phyloP scores from a whole-genome alignment of 1,140 invertebrate genomes.

The Dufourea novaeangliae region DNA sequence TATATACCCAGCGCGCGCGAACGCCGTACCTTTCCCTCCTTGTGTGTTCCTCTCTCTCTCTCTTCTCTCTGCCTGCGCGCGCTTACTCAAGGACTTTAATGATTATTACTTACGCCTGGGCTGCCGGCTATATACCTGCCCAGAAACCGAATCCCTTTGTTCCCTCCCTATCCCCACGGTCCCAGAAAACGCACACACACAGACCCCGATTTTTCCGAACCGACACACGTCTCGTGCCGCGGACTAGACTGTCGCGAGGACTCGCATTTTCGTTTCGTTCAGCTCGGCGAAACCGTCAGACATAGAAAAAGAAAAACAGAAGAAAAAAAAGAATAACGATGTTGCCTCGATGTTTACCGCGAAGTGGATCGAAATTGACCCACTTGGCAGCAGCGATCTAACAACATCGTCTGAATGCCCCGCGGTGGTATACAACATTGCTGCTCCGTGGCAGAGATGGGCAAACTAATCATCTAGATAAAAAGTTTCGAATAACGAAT shows the following conservation, averaged over 20 bases:
- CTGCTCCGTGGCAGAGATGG: too few species aligned
- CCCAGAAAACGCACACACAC: background rate
- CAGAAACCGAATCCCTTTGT: conserved; percentile 42
- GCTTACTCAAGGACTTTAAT: conserved; percentile 51
- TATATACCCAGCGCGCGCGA: too few species aligned
- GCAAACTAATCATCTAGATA: too few species aligned
- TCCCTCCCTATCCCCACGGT: too few species aligned
- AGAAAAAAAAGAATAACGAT: background rate
- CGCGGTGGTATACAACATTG: too few species aligned
- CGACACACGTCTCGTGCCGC: background rate
- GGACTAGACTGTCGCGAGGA: background rate
- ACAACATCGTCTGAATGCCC: background rate
- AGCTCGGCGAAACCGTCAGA: background rate
- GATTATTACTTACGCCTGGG: conserved; percentile 37
- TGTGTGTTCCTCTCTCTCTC: too few species aligned
- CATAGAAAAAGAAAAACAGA: too few species aligned
- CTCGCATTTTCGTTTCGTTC: too few species aligned
- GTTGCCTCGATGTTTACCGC: background rate
- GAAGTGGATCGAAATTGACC: conserved; percentile 14
- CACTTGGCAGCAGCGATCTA: conserved; percentile 2
- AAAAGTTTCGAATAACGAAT: too few species aligned
- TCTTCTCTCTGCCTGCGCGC: background rate
- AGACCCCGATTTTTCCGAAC: conserved; percentile 10
- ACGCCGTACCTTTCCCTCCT: conserved; percentile 36
- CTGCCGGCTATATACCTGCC: conserved; percentile 9